Base-by-base conservation (phyloP, 2,888 invertebrate genomes). In the Drosophila pseudotalamancana region DNA sequence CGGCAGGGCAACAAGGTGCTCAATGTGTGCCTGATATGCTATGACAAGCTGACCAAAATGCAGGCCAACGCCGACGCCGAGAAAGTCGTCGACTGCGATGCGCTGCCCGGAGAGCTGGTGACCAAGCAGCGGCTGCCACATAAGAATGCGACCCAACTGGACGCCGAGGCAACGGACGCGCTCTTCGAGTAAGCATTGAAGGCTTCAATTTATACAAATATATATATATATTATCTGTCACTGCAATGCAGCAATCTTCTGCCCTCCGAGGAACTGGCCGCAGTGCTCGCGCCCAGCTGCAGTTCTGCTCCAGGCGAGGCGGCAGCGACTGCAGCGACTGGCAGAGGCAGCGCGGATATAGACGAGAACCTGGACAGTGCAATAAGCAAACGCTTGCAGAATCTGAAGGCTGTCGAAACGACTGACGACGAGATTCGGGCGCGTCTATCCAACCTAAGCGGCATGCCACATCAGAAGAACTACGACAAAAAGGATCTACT, bases 401-500 rank as follows among this genome's bases (percentile, higher is more conserved):
- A 94, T 85, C 91, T 96, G 29, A 95, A 95, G 89, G 93, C 93
- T 63, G 92, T 93, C 12, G 93, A 93, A 60, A 61, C 80, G 4
- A 93, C 93, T 18, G 94, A 95, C 82, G 93, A 93, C 29, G 95
- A 96, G 84, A 92, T 96, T 68, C 93, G 93, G 62, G 90, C 92
- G 51, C 92, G 96, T 81, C 90, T 96, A 37, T 94, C 94, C 2
- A 93, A 93, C 77, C 91, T 97, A n/a, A 95, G 94, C 90, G 95
- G 94, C 56, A 95, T 94, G 72, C 92, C 90, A 18, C 85, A 89
- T 37, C 84, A 88, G 11, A 90, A 90, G 46, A 89, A 89, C 49
- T 89, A 91, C 51, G 88, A 88, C 12, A 89, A 89, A 55, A 88
- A 89, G 62, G 88, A 90, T 57, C 66, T 91, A 31, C 67, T 92